Evolutionary conservation across 2,797 vertebrate genomes (phyloP), one percentile per base, ranked within the genome.

Genomic region (Gambelia wislizenii): DNA sequence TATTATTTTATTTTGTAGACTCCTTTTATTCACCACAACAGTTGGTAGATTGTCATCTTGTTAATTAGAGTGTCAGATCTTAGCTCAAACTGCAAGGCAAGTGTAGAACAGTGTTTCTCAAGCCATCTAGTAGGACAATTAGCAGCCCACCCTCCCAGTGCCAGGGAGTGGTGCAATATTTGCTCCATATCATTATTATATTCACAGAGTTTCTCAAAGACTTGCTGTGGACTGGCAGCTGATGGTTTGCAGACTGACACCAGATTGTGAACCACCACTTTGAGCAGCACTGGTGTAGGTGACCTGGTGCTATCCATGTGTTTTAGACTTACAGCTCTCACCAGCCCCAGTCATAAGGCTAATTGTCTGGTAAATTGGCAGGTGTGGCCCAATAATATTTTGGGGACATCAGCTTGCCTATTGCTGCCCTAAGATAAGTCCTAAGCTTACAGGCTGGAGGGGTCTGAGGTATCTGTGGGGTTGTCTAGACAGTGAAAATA

Each of bases 11-110:
- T 56, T 59, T 30, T 74, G 52, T 76, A 25, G 70, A 76, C 81
- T 20, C 82, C 84, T 56, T 64, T 74, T 20, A 86, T 59, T 93
- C 91, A 91, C 90, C 78, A 56, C 93, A 87, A 42, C 81, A 90
- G 56, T 61, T 82, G 82, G 9, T 30, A 61, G 30, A 20, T 14
- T 14, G 25, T 42, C 52, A 42, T 30, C 9, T 56, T 80, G 7
- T 72, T 81, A 42, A n/a, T 72, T 78, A 33, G 13, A 52, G 13
- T 30, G 42, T 16, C 49, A 22, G 49, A 12, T 30, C 44, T 54
- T 79, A 80, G 25, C 10, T 64, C 12, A 20, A 47, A 70, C 22
- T 16, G 6, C 20, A 54, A 61, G 20, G 27, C 39, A 67, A 33
- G 13, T 9, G 13, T 47, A 33, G 16, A 18, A 13, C 30, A 67